Percentiles rank a stretch among this genome's conserved stretches.
These are phyloP conservation scores for Tetramorium parvispinum DNA, from an alignment of 1,140 invertebrate genomes.

Conservation along the genomic window DNA sequence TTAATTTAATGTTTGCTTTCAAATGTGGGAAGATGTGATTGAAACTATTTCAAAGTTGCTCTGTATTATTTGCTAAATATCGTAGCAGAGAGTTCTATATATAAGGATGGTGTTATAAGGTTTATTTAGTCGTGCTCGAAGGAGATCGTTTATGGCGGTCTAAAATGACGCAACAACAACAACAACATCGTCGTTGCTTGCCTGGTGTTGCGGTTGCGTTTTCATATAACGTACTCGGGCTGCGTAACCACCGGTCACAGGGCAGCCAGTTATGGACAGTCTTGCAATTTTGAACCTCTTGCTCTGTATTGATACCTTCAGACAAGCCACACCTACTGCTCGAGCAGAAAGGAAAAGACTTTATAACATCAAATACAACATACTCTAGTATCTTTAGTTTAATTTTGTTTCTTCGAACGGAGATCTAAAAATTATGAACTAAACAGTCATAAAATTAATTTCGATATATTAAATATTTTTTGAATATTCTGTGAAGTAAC, in stretches of 20 bases:
- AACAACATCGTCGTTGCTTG: neutral
- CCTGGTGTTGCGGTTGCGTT: slow-evolving; percentile 42
- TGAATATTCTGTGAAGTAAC: neutral
- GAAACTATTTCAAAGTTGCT: slow-evolving; percentile 41
- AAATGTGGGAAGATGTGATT: neutral
- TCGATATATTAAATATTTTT: neutral
- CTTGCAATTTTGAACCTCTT: slow-evolving; percentile 20
- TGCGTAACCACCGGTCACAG: slow-evolving; percentile 23
- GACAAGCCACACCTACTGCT: neutral
- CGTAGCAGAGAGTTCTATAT: neutral
- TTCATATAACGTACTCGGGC: slow-evolving; percentile 7
- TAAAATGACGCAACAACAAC: slow-evolving; percentile 58
- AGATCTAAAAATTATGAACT: neutral
- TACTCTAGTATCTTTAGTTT: neutral
- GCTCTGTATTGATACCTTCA: neutral
- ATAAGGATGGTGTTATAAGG: slow-evolving; percentile 66
- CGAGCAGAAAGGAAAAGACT: neutral
- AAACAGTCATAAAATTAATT: neutral
- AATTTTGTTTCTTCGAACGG: neutral
- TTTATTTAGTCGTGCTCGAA: slow-evolving; percentile 69
- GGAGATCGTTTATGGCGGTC: slow-evolving; percentile 66
- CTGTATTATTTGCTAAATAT: slow-evolving; percentile 27
- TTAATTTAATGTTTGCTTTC: neutral
- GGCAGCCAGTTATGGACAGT: slow-evolving; percentile 34
- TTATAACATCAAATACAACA: neutral